Conservation (phyloP, 1,140 invertebrate species). For the Zaprionus inermis region DNA sequence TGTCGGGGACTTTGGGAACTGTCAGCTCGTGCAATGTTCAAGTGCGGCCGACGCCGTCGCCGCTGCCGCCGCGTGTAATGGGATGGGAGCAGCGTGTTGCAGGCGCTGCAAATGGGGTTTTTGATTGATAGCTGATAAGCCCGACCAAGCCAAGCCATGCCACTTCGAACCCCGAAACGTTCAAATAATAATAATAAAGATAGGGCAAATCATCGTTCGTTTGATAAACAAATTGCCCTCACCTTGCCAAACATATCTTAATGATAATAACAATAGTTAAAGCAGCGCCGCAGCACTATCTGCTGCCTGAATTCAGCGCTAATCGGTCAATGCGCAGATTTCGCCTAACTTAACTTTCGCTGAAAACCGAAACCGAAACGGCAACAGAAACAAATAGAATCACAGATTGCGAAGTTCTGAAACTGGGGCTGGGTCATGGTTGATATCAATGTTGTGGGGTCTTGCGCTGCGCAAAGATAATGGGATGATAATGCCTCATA, state of each 20-base stretch:
- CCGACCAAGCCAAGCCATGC: constrained; percentile 15
- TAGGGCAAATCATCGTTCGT: background rate
- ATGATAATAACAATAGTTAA: background rate
- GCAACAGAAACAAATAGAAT: constrained; percentile 3
- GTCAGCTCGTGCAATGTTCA: constrained; percentile 60
- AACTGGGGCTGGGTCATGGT: constrained; percentile 61
- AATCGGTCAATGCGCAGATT: constrained; percentile 62
- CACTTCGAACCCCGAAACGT: constrained; percentile 3
- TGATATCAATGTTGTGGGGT: constrained; percentile 58
- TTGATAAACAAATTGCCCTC: constrained; percentile 35
- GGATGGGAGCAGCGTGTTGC: constrained; percentile 18
- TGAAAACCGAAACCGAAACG: constrained; percentile 5
- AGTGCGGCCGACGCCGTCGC: no score
- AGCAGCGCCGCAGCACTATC: background rate
- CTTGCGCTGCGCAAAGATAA: constrained; percentile 57
- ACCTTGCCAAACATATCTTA: constrained; percentile 5
- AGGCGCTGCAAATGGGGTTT: constrained; percentile 35
- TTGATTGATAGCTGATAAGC: constrained; percentile 69
- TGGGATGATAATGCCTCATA: constrained; percentile 61
- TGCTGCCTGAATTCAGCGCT: constrained; percentile 15
- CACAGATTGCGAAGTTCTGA: constrained; percentile 38
- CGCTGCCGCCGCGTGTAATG: background rate
- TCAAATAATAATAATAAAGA: constrained; percentile 31
- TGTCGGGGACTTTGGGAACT: constrained; percentile 37
- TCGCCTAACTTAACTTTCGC: constrained; percentile 43